phyloP scores from a whole-genome alignment of 2,797 vertebrate species.

The Enteromius mattozi region DNA sequence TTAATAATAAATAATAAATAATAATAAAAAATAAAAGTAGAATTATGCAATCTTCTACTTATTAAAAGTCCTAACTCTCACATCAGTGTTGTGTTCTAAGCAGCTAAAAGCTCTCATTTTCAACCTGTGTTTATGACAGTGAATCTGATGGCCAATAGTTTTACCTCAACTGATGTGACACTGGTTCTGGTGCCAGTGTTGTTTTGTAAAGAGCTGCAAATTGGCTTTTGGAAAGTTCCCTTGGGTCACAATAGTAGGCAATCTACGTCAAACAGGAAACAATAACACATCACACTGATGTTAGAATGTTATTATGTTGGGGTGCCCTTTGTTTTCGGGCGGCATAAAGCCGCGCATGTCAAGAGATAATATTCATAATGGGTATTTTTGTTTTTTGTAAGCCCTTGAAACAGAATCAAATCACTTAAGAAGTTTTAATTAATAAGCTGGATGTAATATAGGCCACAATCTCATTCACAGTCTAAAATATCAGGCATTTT shows the following conservation, averaged over 20 bases:
- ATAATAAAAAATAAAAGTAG: too few relatives aligned
- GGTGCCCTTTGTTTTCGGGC: background rate
- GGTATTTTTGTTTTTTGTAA: background rate
- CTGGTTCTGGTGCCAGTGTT: background rate
- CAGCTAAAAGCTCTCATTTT: background rate
- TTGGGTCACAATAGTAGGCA: conserved; percentile 10
- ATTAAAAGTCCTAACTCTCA: background rate
- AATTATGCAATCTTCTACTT: background rate
- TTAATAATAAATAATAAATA: too few relatives aligned
- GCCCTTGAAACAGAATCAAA: background rate
- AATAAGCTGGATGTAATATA: background rate
- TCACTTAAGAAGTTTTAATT: background rate
- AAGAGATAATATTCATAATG: background rate
- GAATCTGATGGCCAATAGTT: background rate
- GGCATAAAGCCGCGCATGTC: background rate
- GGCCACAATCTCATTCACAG: background rate
- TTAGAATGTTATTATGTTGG: background rate
- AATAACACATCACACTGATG: background rate
- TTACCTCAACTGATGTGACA: background rate
- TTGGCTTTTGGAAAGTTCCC: conserved; percentile 1
- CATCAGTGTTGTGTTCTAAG: background rate
- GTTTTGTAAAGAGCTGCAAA: background rate
- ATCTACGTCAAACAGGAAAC: background rate
- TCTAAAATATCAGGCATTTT: background rate
- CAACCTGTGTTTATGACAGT: background rate